phyloP scores from a whole-genome alignment of 2,113 vertebrate species.

The Cygnus buccinator region DNA sequence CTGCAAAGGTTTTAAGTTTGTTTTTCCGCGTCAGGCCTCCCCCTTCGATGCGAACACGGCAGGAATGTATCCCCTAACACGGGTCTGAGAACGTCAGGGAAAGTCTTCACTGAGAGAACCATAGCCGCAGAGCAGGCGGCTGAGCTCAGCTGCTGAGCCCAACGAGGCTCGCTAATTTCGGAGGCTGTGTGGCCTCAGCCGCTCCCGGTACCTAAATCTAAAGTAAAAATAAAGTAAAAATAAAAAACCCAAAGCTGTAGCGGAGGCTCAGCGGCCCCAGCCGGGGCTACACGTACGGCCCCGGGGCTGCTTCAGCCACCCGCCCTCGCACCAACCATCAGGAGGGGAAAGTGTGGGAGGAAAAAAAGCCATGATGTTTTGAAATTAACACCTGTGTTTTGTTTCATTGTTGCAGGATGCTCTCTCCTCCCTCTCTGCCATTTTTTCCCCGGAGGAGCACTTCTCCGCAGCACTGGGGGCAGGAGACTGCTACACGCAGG shows the following conservation, averaged over 20 bases:
- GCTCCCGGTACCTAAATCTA: too few species aligned
- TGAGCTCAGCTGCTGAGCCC: background rate
- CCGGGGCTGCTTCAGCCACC: fast-evolving
- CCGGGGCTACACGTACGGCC: fast-evolving
- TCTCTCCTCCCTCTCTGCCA: background rate
- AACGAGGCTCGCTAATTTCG: background rate
- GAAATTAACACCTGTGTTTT: background rate
- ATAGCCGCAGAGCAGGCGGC: background rate
- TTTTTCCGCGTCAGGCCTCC: fast-evolving
- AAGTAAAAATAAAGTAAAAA: too few species aligned
- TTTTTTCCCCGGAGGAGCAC: too few species aligned
- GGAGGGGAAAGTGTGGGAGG: fast-evolving
- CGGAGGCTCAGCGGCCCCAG: background rate
- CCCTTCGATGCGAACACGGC: fast-evolving
- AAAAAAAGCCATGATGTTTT: fast-evolving
- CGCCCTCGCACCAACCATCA: fast-evolving
- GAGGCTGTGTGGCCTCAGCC: fast-evolving
- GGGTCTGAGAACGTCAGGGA: background rate
- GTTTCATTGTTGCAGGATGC: background rate
- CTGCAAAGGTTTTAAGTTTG: fast-evolving
- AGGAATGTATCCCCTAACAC: background rate
- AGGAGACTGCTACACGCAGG: background rate
- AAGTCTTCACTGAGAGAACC: too few species aligned
- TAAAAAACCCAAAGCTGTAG: too few species aligned
- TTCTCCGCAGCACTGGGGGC: background rate